Evolutionary conservation across 2,888 invertebrate species (phyloP).

Genomic region (Lithophane socia): DNA sequence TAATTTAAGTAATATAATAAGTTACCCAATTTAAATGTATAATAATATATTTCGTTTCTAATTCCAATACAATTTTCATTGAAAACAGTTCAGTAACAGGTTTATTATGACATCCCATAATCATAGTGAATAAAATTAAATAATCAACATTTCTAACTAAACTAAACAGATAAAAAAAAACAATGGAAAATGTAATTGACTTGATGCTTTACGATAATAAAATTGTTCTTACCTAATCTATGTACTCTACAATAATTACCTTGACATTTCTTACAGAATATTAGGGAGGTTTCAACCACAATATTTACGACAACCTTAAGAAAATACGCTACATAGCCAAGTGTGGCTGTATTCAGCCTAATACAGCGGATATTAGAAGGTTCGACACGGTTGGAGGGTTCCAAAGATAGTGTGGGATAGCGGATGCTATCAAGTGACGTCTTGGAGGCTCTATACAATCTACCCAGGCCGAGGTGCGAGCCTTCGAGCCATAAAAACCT

Average conservation of each 20-base stretch:
- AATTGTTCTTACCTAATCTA: background rate
- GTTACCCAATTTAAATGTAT: too few species aligned
- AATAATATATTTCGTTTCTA: too few species aligned
- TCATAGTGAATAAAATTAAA: too few species aligned
- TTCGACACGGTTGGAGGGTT: conserved; percentile 50
- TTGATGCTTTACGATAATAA: too few species aligned
- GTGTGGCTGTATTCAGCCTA: conserved; percentile 24
- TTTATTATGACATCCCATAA: too few species aligned
- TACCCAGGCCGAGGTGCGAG: conserved; percentile 59
- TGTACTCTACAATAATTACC: background rate
- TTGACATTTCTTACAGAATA: background rate
- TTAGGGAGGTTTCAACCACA: background rate
- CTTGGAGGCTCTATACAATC: conserved; percentile 59
- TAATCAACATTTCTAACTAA: too few species aligned
- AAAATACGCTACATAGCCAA: conserved; percentile 28
- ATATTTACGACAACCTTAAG: background rate
- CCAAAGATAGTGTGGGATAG: conserved; percentile 60
- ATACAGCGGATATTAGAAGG: conserved; percentile 63
- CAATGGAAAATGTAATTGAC: background rate
- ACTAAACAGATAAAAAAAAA: too few species aligned
- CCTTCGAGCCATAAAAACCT: conserved; percentile 56
- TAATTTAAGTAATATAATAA: too few species aligned
- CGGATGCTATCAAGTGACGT: conserved; percentile 57
- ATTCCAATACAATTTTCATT: too few species aligned
- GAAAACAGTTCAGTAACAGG: too few species aligned